These are phyloP conservation scores for Okamejei kenojei DNA, from an alignment of 2,797 vertebrate genomes.

Conservation along the genomic window DNA sequence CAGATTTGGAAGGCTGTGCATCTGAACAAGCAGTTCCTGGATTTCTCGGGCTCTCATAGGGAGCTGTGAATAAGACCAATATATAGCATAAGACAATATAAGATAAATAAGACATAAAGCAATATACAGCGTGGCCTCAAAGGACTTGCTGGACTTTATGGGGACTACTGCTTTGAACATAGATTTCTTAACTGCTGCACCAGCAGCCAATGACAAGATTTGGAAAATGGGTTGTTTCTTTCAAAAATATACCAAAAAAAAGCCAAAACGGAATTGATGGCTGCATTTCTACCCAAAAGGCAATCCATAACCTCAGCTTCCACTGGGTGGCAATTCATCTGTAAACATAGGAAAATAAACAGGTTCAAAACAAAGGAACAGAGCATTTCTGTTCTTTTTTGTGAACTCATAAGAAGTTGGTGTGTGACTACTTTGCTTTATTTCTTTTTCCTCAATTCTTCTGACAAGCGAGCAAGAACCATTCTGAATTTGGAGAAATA, in stretches of 20 bases:
- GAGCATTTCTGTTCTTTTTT: too few relatives aligned
- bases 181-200: not conserved
- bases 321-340: too few relatives aligned
- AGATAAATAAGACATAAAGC: too few relatives aligned
- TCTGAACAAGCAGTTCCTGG: too few relatives aligned
- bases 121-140: not conserved
- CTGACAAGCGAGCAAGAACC: constrained; percentile 10
- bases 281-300: not conserved
- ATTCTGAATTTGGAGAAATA: constrained; percentile 10
- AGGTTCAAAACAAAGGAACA: not conserved
- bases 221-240: not conserved
- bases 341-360: not conserved
- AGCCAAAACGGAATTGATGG: not conserved
- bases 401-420: not conserved
- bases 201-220: too few relatives aligned
- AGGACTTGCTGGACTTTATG: not conserved
- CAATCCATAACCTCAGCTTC: not conserved
- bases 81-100: not conserved
- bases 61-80: not conserved
- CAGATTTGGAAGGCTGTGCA: too few relatives aligned
- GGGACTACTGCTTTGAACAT: not conserved
- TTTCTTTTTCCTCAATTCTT: not conserved
- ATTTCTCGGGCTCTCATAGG: too few relatives aligned
- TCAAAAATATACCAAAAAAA: too few relatives aligned
- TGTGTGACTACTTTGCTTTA: not conserved